Percentiles rank a stretch among this genome's conserved stretches.
Conservation (phyloP, 2,113 vertebrate species). For the Aptenodytes forsteri region DNA sequence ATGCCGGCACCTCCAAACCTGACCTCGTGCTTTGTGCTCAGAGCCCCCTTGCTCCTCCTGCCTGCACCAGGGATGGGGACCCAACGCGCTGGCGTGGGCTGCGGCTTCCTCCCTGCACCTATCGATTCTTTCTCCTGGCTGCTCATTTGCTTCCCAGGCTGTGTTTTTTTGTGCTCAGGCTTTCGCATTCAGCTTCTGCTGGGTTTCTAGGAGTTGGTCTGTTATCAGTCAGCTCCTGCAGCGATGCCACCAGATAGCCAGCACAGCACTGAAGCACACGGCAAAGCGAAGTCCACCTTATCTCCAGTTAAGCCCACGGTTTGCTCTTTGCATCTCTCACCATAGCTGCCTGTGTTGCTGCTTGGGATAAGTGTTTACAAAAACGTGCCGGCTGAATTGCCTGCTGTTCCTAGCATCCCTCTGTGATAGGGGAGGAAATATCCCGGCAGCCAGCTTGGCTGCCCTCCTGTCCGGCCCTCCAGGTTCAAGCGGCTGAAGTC, state of each 20-base stretch:
- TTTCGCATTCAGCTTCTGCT: neutral
- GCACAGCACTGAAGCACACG: neutral
- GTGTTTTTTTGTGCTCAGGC: neutral
- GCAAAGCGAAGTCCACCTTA: neutral
- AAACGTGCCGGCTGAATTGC: neutral
- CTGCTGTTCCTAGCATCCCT: neutral
- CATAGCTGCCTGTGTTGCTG: neutral
- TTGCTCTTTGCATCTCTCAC: neutral
- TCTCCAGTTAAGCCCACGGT: neutral
- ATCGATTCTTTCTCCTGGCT: neutral
- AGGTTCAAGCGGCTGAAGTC: neutral
- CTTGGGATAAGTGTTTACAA: neutral
- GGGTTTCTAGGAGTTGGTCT: neutral
- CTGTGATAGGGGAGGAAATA: neutral
- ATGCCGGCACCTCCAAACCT: neutral
- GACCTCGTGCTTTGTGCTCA: neutral
- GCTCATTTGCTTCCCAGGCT: neutral
- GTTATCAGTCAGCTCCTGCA: neutral
- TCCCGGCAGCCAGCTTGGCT: neutral
- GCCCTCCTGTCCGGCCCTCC: neutral
- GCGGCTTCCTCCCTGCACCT: neutral
- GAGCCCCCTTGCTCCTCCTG: accelerated
- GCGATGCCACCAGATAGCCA: neutral
- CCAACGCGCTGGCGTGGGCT: neutral
- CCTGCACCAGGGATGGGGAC: accelerated